These are phyloP conservation scores for Acleris laterana DNA, from an alignment of 2,888 invertebrate species.

Conservation along the genomic window DNA sequence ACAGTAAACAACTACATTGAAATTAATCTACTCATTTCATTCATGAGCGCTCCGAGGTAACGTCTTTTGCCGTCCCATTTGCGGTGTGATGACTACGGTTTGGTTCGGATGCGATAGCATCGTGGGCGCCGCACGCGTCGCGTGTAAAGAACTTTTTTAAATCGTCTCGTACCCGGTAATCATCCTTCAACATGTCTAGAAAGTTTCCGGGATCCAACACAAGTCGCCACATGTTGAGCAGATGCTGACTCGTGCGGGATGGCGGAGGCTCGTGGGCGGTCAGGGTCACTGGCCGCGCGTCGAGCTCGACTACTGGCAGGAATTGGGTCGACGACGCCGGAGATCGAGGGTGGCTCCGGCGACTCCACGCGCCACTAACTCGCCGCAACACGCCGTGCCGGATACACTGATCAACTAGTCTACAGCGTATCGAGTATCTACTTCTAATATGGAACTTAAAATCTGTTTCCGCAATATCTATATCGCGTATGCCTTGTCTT, in stretches of 20 bases:
- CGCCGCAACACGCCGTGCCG: constrained; percentile 20
- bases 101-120: constrained; percentile 25
- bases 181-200: no score
- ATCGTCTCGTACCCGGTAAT: not conserved
- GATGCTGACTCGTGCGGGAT: no score
- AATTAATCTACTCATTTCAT: constrained; percentile 36
- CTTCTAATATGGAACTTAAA: no score
- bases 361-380: constrained; percentile 62
- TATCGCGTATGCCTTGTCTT: no score
- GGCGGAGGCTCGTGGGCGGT: constrained; percentile 26
- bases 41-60: constrained; percentile 30
- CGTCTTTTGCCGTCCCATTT: constrained; percentile 24
- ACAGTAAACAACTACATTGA: constrained; percentile 34
- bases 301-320: constrained; percentile 41
- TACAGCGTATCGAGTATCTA: no score
- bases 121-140: constrained; percentile 8
- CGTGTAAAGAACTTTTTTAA: not conserved
- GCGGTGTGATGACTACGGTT: constrained; percentile 23
- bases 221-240: no score
- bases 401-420: not conserved
- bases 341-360: constrained; percentile 43
- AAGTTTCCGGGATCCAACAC: no score
- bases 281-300: constrained; percentile 41
- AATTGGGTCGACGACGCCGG: constrained; percentile 37
- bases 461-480: no score